Percentiles rank a stretch among this genome's conserved stretches.
These are phyloP conservation scores for Lutraria rhynchaena DNA, from an alignment of 1,140 invertebrate species.

Conservation along the genomic window DNA sequence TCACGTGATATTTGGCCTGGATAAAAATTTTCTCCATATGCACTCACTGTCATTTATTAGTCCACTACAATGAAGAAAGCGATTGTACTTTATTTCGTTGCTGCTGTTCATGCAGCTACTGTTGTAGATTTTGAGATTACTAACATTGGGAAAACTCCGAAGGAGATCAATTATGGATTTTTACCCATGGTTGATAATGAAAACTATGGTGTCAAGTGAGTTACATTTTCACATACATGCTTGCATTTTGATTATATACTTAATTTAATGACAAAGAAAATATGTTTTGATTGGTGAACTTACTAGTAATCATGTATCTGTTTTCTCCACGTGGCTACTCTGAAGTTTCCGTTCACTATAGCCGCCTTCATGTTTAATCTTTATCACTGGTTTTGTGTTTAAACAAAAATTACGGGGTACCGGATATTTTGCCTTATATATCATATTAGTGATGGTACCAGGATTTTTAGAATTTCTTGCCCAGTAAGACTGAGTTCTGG, in stretches of 20 bases:
- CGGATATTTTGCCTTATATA: too few relatives aligned
- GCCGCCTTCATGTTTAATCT: neutral
- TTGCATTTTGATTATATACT: too few relatives aligned
- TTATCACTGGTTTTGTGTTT: too few relatives aligned
- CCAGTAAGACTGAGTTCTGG: too few relatives aligned
- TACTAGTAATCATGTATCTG: neutral
- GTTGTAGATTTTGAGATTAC: constrained; percentile 25
- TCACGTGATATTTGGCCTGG: too few relatives aligned
- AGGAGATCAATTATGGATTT: constrained; percentile 31
- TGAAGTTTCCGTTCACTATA: neutral
- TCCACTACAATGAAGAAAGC: neutral
- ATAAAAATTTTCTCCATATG: too few relatives aligned
- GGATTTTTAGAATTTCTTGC: too few relatives aligned
- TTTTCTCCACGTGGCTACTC: neutral
- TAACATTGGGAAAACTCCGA: neutral
- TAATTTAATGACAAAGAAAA: neutral
- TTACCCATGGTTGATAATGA: constrained; percentile 8
- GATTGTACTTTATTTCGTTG: constrained; percentile 2
- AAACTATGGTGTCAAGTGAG: constrained; percentile 48
- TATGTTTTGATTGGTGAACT: neutral
- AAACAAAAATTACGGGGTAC: too few relatives aligned
- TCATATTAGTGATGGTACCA: too few relatives aligned
- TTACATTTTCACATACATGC: neutral
- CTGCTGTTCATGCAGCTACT: constrained; percentile 1
- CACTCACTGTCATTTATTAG: too few relatives aligned